Conservation (phyloP, 2,888 invertebrate species). For the Lepidochrysops patricia region DNA sequence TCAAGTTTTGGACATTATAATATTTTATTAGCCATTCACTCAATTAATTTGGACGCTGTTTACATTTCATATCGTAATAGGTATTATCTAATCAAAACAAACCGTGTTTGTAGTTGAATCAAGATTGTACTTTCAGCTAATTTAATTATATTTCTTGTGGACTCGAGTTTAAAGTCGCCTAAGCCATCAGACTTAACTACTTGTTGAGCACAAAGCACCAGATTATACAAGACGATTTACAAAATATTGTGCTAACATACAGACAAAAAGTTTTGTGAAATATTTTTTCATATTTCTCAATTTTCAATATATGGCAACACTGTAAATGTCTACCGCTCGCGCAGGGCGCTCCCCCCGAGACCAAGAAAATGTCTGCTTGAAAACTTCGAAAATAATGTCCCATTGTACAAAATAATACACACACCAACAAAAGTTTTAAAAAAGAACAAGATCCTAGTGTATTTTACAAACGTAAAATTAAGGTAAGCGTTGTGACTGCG, state of each 20-base stretch:
- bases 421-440: slow-evolving; percentile 39
- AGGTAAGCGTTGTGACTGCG: slow-evolving; percentile 44
- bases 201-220: too few species aligned
- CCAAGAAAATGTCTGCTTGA: slow-evolving; percentile 66
- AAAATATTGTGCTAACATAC: not conserved
- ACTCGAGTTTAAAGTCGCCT: too few species aligned
- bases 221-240: too few species aligned
- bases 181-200: too few species aligned
- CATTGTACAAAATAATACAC: slow-evolving; percentile 48
- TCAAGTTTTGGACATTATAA: too few species aligned
- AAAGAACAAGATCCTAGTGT: slow-evolving; percentile 33
- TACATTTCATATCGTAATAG: too few species aligned
- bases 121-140: too few species aligned
- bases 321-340: slow-evolving; percentile 9
- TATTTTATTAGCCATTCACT: too few species aligned
- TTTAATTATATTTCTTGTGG: too few species aligned
- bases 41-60: too few species aligned
- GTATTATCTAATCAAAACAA: too few species aligned
- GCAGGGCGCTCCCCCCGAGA: slow-evolving; percentile 16
- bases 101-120: too few species aligned
- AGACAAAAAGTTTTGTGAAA: not conserved
- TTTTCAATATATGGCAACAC: slow-evolving; percentile 1
- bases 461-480: slow-evolving; percentile 33
- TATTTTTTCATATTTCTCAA: not conserved
- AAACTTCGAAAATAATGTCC: slow-evolving; percentile 53